Percentiles rank a stretch among this genome's conserved stretches.
Evolutionary conservation across 2,797 vertebrate genomes (phyloP).

Genomic region (Limnodromus scolopaceus): DNA sequence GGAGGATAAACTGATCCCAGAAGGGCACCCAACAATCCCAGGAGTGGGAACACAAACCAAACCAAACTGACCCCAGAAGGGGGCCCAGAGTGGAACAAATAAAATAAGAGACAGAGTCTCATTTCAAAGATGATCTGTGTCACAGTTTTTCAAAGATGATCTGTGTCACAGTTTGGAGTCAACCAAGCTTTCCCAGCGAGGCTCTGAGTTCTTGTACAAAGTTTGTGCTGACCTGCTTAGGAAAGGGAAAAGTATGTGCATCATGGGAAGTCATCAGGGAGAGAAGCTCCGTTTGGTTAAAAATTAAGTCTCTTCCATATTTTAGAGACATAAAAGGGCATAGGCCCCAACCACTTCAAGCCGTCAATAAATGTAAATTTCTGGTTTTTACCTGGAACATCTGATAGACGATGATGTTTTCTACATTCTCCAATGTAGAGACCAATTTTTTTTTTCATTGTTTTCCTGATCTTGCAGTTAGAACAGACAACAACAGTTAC

Average conservation of each 20-base stretch:
- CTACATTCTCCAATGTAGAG: neutral
- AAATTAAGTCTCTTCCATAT: neutral
- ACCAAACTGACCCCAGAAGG: neutral
- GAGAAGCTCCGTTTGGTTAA: neutral
- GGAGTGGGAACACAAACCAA: neutral
- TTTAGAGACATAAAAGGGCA: neutral
- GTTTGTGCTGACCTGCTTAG: neutral
- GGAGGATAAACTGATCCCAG: neutral
- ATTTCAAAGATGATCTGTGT: neutral
- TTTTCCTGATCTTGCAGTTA: neutral
- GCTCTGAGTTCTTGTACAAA: neutral
- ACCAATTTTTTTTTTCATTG: neutral
- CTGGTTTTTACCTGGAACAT: neutral
- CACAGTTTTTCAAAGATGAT: neutral
- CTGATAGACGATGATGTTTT: neutral
- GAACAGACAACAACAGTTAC: neutral
- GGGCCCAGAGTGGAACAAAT: neutral
- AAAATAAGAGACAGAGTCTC: neutral
- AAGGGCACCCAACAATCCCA: neutral
- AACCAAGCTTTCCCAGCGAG: rapidly evolving
- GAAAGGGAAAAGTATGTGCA: neutral
- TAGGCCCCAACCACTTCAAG: neutral
- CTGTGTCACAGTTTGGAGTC: neutral
- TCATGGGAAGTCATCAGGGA: neutral
- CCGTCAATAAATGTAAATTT: neutral